Conservation (phyloP, 2,113 vertebrate genomes). For the Dipodomys merriami region DNA sequence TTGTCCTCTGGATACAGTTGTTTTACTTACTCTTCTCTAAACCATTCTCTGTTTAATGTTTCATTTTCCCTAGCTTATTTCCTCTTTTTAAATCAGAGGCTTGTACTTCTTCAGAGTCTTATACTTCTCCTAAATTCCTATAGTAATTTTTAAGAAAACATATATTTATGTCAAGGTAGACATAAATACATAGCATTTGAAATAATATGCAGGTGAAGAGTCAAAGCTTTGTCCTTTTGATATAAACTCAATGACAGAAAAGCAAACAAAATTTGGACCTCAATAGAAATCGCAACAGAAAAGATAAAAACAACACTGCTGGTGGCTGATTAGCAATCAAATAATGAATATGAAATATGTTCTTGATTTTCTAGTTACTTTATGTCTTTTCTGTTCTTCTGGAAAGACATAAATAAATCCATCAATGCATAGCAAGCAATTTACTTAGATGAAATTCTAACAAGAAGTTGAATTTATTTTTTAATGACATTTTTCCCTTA, state of each 20-base stretch:
- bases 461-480: conserved; percentile 17
- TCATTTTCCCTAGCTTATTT: neutral
- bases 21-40: neutral
- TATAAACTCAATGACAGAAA: neutral
- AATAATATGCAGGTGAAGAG: neutral
- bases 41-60: neutral
- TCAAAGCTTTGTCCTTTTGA: neutral
- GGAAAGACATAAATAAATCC: neutral
- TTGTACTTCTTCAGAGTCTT: no score
- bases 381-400: neutral
- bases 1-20: neutral
- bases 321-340: neutral
- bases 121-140: neutral
- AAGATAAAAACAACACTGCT: neutral
- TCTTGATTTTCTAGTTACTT: neutral
- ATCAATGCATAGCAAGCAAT: conserved; percentile 19
- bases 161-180: no score
- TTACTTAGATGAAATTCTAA: conserved; percentile 22
- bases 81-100: neutral
- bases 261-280: neutral
- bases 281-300: neutral
- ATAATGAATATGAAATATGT: conserved; percentile 45
- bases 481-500: neutral
- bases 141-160: no score
- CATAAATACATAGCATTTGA: neutral